Evolutionary conservation across 2,113 vertebrate species (phyloP), one percentile per base, ranked within the genome.

Genomic region (Lasiurus cinereus): DNA sequence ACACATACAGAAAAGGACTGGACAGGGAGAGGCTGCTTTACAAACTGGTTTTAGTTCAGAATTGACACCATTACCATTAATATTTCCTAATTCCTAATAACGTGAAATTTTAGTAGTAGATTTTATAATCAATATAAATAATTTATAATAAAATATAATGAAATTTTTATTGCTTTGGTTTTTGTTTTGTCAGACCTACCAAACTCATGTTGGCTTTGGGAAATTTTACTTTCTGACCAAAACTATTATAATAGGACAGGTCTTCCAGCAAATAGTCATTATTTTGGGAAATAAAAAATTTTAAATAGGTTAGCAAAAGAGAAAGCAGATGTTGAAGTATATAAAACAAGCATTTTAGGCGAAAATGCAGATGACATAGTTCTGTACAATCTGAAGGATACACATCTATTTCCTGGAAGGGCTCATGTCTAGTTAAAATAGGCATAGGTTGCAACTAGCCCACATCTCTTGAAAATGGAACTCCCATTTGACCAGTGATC

Each of bases 291-390:
- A 87, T 59, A 33, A 16, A 36, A 39, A 14, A 29, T 90, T 48
- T 93, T 70, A 76, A 92, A 72, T 78, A 69, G 19, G 39, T 73
- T 77, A 69, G 36, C 36, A 82, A 74, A 33, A 43, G 43, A 48
- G 31, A 90, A 93, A 78, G 9, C 50, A 76, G 13, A 11, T 7
- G 7, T 83, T 86, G 56, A 95, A 80, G 85, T 88, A 88, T 16
- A 72, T 79, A 66, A 36, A 93, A 74, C 36, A 66, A 72, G 29
- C 5, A 80, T 66, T 56, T 85, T 66, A 69, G 19, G 56, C 29
- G 83, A 87, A 92, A 83, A 59, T 76, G 73, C 64, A 43, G 52
- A 62, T 62, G 62, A 33, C 69, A 6, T 24, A 19, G 24, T 77
- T 54, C 13, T 9, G 27, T 52, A 19, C 6, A 39, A 19, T 62